Percentiles rank a stretch among this genome's conserved stretches.
Evolutionary conservation across 1,140 invertebrate species (phyloP).

Genomic region (Pristionchus pacificus): DNA sequence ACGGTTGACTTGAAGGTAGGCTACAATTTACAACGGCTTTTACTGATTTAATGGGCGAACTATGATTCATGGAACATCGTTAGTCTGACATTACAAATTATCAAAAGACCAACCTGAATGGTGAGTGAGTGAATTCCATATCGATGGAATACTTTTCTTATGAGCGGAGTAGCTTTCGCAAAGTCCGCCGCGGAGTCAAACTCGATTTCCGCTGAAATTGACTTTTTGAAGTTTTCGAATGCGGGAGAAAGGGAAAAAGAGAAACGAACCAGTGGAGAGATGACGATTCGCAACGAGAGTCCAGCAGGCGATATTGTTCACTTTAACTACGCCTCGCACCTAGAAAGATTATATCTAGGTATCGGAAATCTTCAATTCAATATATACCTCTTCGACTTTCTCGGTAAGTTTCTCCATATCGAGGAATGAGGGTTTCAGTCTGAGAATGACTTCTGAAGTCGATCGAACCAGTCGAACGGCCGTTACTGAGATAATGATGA

Average conservation of each 20-base stretch:
- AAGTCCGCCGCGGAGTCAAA: conserved; percentile 9
- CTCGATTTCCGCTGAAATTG: conserved; percentile 23
- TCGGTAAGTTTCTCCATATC: neutral
- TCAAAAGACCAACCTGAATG: conserved; percentile 61
- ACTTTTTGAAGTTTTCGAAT: conserved; percentile 63
- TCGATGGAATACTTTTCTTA: conserved; percentile 64
- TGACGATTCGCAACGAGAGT: conserved; percentile 62
- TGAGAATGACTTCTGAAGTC: conserved; percentile 45
- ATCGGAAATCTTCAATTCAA: conserved; percentile 1
- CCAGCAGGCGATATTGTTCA: conserved; percentile 67
- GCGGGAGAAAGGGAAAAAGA: conserved; percentile 64
- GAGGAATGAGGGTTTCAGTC: conserved; percentile 9
- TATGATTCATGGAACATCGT: too few species aligned
- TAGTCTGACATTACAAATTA: too few species aligned
- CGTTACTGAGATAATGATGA: conserved; percentile 61
- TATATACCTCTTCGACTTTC: conserved; percentile 13
- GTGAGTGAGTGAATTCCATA: conserved; percentile 66
- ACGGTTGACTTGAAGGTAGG: too few species aligned
- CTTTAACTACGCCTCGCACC: conserved; percentile 63
- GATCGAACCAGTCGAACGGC: conserved; percentile 38
- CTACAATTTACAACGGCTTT: too few species aligned
- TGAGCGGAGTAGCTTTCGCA: conserved; percentile 59
- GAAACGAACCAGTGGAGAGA: conserved; percentile 59
- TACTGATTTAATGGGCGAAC: too few species aligned
- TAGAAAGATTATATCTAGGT: conserved; percentile 36